Conservation (phyloP, 2,113 vertebrate genomes). For the Elachura formosa region DNA sequence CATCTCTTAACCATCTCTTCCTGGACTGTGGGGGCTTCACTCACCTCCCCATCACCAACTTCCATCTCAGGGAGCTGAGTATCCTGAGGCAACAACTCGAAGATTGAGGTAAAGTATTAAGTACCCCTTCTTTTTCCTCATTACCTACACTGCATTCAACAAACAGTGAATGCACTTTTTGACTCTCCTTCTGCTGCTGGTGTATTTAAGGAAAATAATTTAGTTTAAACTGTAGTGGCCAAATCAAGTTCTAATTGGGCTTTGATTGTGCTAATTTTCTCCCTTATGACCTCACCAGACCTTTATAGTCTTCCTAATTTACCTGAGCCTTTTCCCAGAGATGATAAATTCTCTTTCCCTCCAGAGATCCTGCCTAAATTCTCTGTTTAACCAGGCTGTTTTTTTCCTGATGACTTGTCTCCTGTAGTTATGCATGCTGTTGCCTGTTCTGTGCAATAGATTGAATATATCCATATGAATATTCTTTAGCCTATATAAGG, state of each 20-base stretch:
- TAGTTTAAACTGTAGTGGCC: not conserved
- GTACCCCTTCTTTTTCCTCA: not conserved
- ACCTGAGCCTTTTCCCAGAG: not conserved
- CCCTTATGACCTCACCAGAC: too few species aligned
- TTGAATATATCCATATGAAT: not conserved
- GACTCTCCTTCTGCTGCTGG: not conserved
- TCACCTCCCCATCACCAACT: not conserved
- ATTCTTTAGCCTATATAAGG: not conserved
- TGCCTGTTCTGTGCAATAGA: not conserved
- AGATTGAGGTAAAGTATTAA: not conserved
- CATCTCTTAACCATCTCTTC: not conserved
- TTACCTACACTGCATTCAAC: not conserved
- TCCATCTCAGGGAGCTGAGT: not conserved
- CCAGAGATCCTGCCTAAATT: not conserved
- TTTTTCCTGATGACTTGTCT: not conserved
- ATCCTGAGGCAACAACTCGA: not conserved
- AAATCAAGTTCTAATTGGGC: not conserved
- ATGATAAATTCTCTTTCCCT: not conserved
- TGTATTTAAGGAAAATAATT: not conserved
- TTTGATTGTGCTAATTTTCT: not conserved
- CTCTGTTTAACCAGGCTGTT: not conserved
- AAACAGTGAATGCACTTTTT: not conserved
- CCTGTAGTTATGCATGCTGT: not conserved
- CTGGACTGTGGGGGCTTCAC: not conserved
- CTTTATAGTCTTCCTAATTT: not conserved